phyloP scores from a whole-genome alignment of 2,888 invertebrate genomes.

The Neelides folsomi region DNA sequence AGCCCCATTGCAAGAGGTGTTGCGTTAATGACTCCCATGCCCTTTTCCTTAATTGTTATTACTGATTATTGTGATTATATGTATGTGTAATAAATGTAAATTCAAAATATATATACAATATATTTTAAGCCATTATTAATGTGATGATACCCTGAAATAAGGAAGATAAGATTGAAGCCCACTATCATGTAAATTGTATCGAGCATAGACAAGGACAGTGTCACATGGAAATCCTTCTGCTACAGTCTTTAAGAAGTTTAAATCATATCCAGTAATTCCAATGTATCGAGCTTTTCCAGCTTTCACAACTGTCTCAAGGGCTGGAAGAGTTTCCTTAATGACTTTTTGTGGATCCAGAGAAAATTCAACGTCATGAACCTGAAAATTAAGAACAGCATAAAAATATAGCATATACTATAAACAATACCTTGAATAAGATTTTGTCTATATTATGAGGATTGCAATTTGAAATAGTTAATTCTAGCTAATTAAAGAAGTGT shows the following conservation, averaged over 20 bases:
- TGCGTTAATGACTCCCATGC: slow-evolving; percentile 71
- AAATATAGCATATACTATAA: slow-evolving; percentile 5
- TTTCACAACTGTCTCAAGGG: slow-evolving; percentile 57
- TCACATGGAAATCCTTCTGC: slow-evolving; percentile 52
- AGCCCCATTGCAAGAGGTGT: slow-evolving; percentile 71
- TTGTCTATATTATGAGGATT: neutral
- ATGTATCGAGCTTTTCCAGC: slow-evolving; percentile 58
- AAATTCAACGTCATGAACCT: slow-evolving; percentile 91
- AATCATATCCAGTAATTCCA: slow-evolving; percentile 75
- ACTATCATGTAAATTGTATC: slow-evolving; percentile 66
- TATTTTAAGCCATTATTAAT: too few relatives aligned
- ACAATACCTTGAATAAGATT: slow-evolving; percentile 8
- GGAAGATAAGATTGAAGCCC: slow-evolving; percentile 57
- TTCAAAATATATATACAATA: too few relatives aligned
- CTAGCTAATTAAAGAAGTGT: slow-evolving; percentile 9
- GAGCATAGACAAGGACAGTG: slow-evolving; percentile 60
- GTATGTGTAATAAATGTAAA: too few relatives aligned
- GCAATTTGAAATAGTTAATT: neutral
- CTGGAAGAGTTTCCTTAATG: slow-evolving; percentile 72
- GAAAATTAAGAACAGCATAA: too few relatives aligned
- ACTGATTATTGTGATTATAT: too few relatives aligned
- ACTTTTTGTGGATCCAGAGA: slow-evolving; percentile 60
- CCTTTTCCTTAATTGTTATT: slow-evolving; percentile 44
- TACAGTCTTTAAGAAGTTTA: slow-evolving; percentile 59
- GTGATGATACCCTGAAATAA: slow-evolving; percentile 35